Evolutionary conservation across 64 coral and sea anemone genomes (phyloP).

Genomic region (Actinia tenebrosa): DNA sequence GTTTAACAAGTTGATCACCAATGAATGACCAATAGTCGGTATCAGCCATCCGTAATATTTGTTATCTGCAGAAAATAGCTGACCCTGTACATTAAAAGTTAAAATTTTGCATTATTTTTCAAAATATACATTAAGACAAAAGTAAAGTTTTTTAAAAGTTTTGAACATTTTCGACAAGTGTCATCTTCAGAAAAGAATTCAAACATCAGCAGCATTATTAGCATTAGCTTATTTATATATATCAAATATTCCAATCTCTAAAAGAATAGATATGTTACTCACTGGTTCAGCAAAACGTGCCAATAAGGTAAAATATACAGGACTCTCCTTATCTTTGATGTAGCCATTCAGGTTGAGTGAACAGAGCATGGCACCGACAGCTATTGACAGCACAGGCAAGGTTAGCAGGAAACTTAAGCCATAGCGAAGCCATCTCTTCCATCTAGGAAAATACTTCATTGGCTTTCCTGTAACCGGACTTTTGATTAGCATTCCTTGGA

Average conservation of each 20-base stretch:
- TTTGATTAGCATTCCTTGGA: constrained; percentile 59
- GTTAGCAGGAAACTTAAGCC: constrained; percentile 85
- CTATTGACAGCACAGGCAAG: constrained; percentile 66
- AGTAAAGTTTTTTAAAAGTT: too few species aligned
- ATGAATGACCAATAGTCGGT: constrained; percentile 89
- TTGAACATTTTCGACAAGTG: too few species aligned
- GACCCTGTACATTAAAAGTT: constrained; percentile 42
- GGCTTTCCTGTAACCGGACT: constrained; percentile 93
- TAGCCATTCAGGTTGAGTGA: constrained; percentile 98
- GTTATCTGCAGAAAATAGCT: constrained; percentile 94
- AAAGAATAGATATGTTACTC: neutral
- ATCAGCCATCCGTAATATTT: constrained; percentile 91
- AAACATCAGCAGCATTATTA: too few species aligned
- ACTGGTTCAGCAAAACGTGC: constrained; percentile 94
- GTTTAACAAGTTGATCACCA: constrained; percentile 89
- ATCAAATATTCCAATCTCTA: too few species aligned
- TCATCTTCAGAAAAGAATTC: too few species aligned
- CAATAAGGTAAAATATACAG: constrained; percentile 77
- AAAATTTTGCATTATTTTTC: neutral
- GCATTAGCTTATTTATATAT: too few species aligned
- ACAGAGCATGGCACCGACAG: constrained; percentile 89
- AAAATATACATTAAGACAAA: neutral
- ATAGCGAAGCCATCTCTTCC: constrained; percentile 96
- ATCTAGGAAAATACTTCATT: constrained; percentile 89
- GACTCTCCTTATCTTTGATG: constrained; percentile 97